Conservation (phyloP, 2,113 vertebrate genomes). For the Camelus dromedarius region DNA sequence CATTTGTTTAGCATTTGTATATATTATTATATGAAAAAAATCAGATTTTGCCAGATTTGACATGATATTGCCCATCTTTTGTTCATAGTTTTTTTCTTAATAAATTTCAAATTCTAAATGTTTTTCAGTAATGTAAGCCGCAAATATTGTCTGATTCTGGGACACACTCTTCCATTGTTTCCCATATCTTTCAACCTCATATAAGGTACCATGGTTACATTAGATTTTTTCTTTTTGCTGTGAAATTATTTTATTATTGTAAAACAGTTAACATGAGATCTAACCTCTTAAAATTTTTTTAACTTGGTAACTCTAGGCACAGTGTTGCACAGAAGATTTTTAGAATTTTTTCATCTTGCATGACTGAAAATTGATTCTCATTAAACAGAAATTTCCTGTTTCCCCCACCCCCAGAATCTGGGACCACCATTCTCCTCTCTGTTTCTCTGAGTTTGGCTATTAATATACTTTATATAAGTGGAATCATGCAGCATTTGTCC, state of each 20-base stretch:
- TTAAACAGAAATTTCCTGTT: not conserved
- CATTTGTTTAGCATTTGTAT: not conserved
- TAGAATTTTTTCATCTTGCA: not conserved
- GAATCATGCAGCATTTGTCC: not conserved
- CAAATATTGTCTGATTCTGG: not conserved
- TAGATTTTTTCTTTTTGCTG: not conserved
- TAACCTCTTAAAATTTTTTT: not conserved
- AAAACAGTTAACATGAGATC: not conserved
- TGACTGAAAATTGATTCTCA: not conserved
- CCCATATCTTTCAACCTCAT: not conserved
- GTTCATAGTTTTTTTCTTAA: not conserved
- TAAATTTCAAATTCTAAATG: not conserved
- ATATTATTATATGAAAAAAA: not conserved
- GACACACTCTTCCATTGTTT: not conserved
- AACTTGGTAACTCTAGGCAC: not conserved
- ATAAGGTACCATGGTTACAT: not conserved
- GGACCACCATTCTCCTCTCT: not conserved
- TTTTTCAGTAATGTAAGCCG: not conserved
- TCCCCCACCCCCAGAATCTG: not conserved
- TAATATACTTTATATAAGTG: not conserved
- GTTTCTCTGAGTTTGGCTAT: not conserved
- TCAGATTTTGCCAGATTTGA: not conserved
- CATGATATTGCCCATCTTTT: not conserved
- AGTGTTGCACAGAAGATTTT: not conserved
- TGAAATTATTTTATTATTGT: not conserved